These are phyloP conservation scores for Uropsilus gracilis DNA, from an alignment of 2,113 vertebrate species.

Conservation along the genomic window DNA sequence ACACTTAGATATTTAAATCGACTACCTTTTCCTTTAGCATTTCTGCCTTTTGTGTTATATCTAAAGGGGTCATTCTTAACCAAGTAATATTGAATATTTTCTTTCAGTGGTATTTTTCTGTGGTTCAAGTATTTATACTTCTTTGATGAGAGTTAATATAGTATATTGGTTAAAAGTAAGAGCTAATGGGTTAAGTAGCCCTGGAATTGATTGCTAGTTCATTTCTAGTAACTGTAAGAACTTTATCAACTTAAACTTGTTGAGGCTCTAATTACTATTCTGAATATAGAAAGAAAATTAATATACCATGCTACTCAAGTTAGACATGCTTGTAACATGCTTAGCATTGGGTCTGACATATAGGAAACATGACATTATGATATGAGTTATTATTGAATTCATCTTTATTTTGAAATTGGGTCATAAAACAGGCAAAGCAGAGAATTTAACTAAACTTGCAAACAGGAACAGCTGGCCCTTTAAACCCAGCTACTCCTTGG, in stretches of 20 bases:
- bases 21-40: too few species aligned
- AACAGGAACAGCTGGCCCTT: too few species aligned
- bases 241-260: neutral
- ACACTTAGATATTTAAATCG: too few species aligned
- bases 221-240: neutral
- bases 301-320: neutral
- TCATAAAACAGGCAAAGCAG: too few species aligned
- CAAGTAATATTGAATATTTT: neutral
- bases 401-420: slow-evolving; percentile 6
- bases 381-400: neutral
- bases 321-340: neutral
- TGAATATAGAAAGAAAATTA: slow-evolving; percentile 10
- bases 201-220: neutral
- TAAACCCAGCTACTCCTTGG: too few species aligned
- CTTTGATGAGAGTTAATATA: neutral
- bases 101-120: neutral
- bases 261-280: neutral
- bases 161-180: neutral
- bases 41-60: neutral
- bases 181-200: neutral
- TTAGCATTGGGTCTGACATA: neutral
- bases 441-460: too few species aligned
- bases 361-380: neutral
- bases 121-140: neutral
- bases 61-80: too few species aligned